Evolutionary conservation across 2,797 vertebrate species (phyloP).

Genomic region (Pterois miles): DNA sequence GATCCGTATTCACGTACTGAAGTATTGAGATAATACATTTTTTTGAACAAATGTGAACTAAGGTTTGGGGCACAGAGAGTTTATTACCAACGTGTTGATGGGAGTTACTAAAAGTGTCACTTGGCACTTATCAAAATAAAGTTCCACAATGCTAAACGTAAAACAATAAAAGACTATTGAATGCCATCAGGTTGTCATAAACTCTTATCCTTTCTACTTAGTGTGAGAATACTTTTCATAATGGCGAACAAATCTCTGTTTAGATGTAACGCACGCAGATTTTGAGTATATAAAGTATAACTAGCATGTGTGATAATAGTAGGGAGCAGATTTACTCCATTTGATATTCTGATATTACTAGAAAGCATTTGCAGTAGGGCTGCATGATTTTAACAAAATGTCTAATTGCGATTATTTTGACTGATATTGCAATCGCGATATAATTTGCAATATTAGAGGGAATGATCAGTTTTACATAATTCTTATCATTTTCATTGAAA

Average conservation of each 20-base stretch:
- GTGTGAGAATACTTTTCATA: background rate
- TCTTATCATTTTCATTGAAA: too few species aligned
- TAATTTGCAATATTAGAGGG: too few species aligned
- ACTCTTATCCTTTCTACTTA: background rate
- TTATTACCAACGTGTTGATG: background rate
- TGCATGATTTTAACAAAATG: too few species aligned
- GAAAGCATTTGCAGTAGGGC: too few species aligned
- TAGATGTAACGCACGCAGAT: background rate
- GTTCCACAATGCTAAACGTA: background rate
- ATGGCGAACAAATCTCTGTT: background rate
- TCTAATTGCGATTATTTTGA: too few species aligned
- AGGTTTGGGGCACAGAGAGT: background rate
- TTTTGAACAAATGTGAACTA: background rate
- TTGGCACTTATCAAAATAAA: background rate
- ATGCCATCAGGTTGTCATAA: background rate
- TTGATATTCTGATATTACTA: too few species aligned
- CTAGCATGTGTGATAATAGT: background rate
- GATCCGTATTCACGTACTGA: background rate
- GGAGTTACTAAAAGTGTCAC: background rate
- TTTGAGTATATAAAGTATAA: background rate
- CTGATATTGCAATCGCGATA: too few species aligned
- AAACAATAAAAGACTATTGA: background rate
- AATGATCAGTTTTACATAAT: too few species aligned
- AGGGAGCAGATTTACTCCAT: too few species aligned
- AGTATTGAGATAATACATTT: background rate